These are phyloP conservation scores for Pangasius mekongensis DNA, from an alignment of 2,797 vertebrate species.

Conservation along the genomic window DNA sequence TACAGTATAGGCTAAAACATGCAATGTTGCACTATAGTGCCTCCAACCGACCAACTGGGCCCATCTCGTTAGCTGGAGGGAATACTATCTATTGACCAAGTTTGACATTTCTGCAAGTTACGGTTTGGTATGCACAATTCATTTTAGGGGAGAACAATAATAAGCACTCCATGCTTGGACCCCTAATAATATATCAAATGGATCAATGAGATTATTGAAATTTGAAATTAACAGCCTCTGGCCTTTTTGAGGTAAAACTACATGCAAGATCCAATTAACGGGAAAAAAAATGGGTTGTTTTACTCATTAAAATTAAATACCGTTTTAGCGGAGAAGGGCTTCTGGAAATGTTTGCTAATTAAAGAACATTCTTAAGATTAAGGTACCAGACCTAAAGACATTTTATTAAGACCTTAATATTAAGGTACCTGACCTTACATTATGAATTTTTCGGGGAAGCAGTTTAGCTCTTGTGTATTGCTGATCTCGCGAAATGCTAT, in stretches of 20 bases:
- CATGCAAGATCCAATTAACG: background rate
- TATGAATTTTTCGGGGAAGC: background rate
- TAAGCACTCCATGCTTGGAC: background rate
- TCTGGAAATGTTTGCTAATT: background rate
- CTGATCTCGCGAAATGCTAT: background rate
- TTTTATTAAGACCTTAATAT: background rate
- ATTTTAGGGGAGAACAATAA: background rate
- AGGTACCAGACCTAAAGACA: background rate
- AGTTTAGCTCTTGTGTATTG: background rate
- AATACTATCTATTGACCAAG: background rate
- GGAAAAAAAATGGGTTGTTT: background rate
- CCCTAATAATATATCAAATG: background rate
- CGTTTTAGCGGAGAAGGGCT: background rate
- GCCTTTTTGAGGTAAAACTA: background rate
- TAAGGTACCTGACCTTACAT: too few species aligned
- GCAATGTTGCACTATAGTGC: background rate
- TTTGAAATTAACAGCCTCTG: background rate
- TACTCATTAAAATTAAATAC: background rate
- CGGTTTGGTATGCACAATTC: background rate
- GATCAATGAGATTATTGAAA: background rate
- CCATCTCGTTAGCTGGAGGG: background rate
- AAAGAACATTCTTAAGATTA: background rate
- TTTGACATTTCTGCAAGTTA: background rate
- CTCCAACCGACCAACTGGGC: background rate
- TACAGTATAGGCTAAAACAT: too few species aligned